phyloP scores from a whole-genome alignment of 2,888 invertebrate species.

The Pseudeuparius sepicola region DNA sequence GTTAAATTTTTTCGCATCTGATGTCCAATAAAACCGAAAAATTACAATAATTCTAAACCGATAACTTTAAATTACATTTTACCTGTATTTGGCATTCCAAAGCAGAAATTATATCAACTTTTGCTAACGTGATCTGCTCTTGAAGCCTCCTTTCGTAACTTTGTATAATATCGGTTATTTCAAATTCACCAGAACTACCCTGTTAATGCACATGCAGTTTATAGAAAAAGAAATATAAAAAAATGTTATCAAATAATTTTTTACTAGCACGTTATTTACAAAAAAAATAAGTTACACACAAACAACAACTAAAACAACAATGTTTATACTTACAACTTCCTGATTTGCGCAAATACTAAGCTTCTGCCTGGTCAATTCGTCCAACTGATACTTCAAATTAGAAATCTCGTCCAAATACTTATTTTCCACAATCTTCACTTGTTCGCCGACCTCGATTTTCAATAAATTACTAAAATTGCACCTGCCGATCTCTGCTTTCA shows the following conservation, averaged over 20 bases:
- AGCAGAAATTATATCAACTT: slow-evolving; percentile 57
- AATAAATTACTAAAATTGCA: too few relatives aligned
- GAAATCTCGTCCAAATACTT: slow-evolving; percentile 42
- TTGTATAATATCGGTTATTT: slow-evolving; percentile 37
- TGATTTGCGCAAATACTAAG: slow-evolving; percentile 39
- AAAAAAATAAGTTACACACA: too few relatives aligned
- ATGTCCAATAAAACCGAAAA: too few relatives aligned
- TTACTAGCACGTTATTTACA: too few relatives aligned
- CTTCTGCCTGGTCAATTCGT: slow-evolving; percentile 35
- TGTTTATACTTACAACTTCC: slow-evolving; percentile 47
- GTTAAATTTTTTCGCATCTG: too few relatives aligned
- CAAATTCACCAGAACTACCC: slow-evolving; percentile 36
- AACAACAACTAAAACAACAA: too few relatives aligned
- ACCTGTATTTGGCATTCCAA: slow-evolving; percentile 69
- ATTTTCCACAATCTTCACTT: slow-evolving; percentile 44
- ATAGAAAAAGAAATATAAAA: slow-evolving; percentile 10
- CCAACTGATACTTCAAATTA: slow-evolving; percentile 28
- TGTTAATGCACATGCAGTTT: too few relatives aligned
- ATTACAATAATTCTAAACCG: too few relatives aligned
- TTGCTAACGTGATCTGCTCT: slow-evolving; percentile 53
- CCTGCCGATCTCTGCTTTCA: not conserved
- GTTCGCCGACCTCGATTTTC: slow-evolving; percentile 10
- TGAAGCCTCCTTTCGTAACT: slow-evolving; percentile 46
- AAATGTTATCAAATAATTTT: too few relatives aligned
- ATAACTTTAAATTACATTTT: too few relatives aligned